phyloP scores from a whole-genome alignment of 2,113 vertebrate species.

The Pteropus alecto region DNA sequence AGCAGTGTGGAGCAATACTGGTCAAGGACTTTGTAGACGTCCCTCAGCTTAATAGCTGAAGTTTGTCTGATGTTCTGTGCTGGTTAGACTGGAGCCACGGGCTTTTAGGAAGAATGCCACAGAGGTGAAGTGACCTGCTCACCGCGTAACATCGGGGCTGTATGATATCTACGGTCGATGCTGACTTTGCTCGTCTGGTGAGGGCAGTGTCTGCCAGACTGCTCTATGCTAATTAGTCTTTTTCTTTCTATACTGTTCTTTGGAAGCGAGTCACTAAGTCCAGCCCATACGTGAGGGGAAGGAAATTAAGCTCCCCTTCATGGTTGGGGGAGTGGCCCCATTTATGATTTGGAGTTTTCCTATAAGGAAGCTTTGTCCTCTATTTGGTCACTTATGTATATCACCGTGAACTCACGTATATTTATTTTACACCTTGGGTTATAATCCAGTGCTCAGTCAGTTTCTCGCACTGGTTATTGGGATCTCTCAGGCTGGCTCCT shows the following conservation, averaged over 20 bases:
- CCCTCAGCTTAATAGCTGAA: not conserved
- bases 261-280: not conserved
- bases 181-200: not conserved
- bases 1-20: not conserved
- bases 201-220: not conserved
- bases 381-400: not conserved
- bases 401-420: too few relatives aligned
- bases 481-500: not conserved
- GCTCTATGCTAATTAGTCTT: not conserved
- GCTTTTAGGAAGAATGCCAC: not conserved
- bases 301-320: not conserved
- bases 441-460: accelerated
- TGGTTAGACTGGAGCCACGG: accelerated
- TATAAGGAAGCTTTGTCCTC: not conserved
- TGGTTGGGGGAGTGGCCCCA: not conserved
- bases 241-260: not conserved
- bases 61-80: not conserved
- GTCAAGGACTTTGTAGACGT: not conserved
- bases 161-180: accelerated
- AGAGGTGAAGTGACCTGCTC: accelerated
- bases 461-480: not conserved
- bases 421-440: not conserved
- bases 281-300: not conserved
- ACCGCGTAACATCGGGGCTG: accelerated
- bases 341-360: not conserved